phyloP scores from a whole-genome alignment of 2,888 invertebrate species.

The Harpalus rubripes region DNA sequence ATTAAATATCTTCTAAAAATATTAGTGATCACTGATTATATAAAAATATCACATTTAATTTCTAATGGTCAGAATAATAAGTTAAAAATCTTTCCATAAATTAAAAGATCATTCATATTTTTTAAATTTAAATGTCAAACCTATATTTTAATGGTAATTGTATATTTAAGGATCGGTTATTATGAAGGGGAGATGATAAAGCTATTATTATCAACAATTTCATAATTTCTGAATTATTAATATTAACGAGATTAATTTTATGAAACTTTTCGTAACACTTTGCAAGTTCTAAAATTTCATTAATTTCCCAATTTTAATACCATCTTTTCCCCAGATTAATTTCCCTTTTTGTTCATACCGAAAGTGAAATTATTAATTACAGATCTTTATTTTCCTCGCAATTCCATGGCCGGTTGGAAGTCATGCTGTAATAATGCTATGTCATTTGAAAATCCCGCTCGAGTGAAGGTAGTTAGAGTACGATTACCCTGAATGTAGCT shows the following conservation, averaged over 20 bases:
- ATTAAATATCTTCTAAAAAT: too few relatives aligned
- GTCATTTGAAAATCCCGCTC: slow-evolving; percentile 22
- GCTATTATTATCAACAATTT: background rate
- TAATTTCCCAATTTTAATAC: background rate
- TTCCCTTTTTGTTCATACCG: background rate
- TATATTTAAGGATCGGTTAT: too few relatives aligned
- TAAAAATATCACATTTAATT: too few relatives aligned
- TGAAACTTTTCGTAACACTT: background rate
- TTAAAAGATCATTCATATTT: too few relatives aligned
- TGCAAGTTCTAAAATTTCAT: background rate
- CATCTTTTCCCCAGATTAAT: background rate
- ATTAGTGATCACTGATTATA: too few relatives aligned
- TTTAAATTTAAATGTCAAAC: too few relatives aligned
- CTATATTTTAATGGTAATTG: too few relatives aligned
- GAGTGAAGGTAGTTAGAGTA: slow-evolving; percentile 16
- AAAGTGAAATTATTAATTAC: slow-evolving; percentile 28
- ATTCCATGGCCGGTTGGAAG: slow-evolving; percentile 3
- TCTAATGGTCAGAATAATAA: too few relatives aligned
- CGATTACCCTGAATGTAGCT: slow-evolving; percentile 19
- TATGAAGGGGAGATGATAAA: background rate
- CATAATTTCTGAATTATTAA: background rate
- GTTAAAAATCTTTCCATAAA: too few relatives aligned
- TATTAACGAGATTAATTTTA: background rate
- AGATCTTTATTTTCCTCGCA: slow-evolving; percentile 1
- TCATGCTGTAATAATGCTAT: slow-evolving; percentile 3